Percentiles rank a stretch among this genome's conserved stretches.
Conservation (phyloP, 2,797 vertebrate genomes). For the Molossus molossus region DNA sequence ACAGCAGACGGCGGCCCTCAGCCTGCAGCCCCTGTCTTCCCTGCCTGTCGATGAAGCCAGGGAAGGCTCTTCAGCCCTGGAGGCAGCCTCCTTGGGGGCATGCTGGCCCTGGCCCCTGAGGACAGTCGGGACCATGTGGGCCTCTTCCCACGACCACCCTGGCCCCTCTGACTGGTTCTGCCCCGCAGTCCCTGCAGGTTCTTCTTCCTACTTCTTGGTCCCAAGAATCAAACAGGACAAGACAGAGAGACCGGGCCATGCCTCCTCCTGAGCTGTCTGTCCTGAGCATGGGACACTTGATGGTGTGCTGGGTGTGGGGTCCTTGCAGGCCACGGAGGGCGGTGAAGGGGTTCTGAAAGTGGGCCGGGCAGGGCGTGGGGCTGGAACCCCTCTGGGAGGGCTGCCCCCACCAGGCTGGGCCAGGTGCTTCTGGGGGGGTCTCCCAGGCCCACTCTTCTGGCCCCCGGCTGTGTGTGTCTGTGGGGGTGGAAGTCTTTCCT, state of each 20-base stretch:
- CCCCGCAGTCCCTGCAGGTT: no score
- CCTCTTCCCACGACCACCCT: background rate
- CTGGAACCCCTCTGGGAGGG: background rate
- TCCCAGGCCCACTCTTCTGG: background rate
- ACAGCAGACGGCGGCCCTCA: no score
- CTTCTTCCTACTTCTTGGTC: background rate
- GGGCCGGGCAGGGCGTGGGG: fast-evolving
- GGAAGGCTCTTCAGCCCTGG: background rate
- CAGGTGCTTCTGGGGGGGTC: background rate
- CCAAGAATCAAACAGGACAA: background rate
- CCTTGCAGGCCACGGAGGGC: background rate
- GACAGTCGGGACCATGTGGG: background rate
- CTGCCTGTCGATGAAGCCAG: background rate
- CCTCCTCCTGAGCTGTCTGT: background rate
- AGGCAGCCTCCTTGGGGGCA: fast-evolving
- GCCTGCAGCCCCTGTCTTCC: background rate
- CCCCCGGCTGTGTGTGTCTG: background rate
- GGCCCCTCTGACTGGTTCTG: background rate
- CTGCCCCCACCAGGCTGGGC: no score
- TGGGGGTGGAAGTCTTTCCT: background rate
- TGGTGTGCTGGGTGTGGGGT: no score
- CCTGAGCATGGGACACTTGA: background rate
- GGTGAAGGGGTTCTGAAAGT: background rate
- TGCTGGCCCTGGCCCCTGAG: background rate
- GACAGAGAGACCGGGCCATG: background rate